Base-by-base conservation (phyloP, 2,888 invertebrate genomes). In the Pachliopta kotzebuea region DNA sequence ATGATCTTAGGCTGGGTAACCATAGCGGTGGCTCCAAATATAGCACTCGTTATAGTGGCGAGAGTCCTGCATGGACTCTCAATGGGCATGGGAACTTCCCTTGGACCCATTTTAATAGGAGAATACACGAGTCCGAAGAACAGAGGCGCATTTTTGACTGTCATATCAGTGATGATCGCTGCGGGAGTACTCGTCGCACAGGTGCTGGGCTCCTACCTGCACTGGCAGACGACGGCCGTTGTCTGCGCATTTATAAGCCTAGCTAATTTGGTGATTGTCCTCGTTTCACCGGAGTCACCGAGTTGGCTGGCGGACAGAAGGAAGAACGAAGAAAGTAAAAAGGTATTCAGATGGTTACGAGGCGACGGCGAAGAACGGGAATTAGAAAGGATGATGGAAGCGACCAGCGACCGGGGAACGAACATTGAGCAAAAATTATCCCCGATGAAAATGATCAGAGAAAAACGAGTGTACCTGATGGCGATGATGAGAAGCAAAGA, bases 121-220 rank as follows among this genome's bases (percentile, higher is more conserved):
- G 93, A 93, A 76, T 89, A 85, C 37, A 85, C 88, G 2, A 86
- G 90, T 61, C 94, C 92, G 0, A 85, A 82, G 62, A 85, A 93
- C 58, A 84, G 94, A 45, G 93, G 94, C 1, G 83, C 92, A 4
- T 84, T 94, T 4, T 83, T 93, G 37, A 88, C 93, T 20, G 84
- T 88, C 4, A 87, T 93, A n/a, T 90, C 93, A 0, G 76, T 93
- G 11, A 85, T 92, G 0, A 88, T 93, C 21, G 90, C 93, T 0
- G 59, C 85, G 14, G 94, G 94, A 4, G 92, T 94, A 11, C 79
- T 94, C 1, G 63, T 90, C 0, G 86, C 92, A 20, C 94, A 94
- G 71, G 71, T 85, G 0, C 72, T 94, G 18, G 94, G 94, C 0
- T 86, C 89, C 2, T 91, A 86, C 72, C 74, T 92, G 1, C 72